These are phyloP conservation scores for Lysandra bellargus DNA, from an alignment of 2,888 invertebrate genomes.

Conservation along the genomic window DNA sequence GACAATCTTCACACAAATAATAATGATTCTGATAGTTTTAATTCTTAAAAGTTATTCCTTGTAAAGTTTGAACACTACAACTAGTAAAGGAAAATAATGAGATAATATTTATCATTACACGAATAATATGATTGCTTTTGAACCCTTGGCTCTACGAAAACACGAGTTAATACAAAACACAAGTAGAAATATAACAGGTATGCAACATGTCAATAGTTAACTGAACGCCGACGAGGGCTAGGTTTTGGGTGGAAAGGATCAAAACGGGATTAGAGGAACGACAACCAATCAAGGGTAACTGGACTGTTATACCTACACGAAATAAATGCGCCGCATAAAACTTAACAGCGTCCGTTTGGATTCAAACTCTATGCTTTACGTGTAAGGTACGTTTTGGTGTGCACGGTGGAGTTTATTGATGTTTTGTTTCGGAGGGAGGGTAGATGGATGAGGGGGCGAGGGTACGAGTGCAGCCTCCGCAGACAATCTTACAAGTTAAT, in stretches of 20 bases:
- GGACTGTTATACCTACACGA: conserved; percentile 80
- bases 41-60: not conserved
- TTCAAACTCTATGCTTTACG: conserved; percentile 45
- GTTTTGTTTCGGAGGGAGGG: conserved; percentile 79
- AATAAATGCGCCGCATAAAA: conserved; percentile 80
- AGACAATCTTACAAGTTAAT: conserved; percentile 81
- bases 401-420: conserved; percentile 68
- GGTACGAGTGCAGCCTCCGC: conserved; percentile 76
- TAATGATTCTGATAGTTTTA: not conserved
- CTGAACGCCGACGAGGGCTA: conserved; percentile 76
- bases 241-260: conserved; percentile 83
- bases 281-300: conserved; percentile 86
- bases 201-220: conserved; percentile 77
- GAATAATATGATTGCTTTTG: not conserved
- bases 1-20: not conserved
- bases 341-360: conserved; percentile 52
- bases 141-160: not conserved
- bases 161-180: conserved; percentile 45
- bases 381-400: conserved; percentile 49
- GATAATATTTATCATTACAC: not conserved
- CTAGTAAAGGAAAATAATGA: not conserved
- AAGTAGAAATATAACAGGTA: conserved; percentile 60
- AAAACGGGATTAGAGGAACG: conserved; percentile 86
- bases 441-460: conserved; percentile 73
- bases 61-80: not conserved